A percentile compares a stretch with the other conserved stretches of the same genome.
These are phyloP conservation scores for Leptinotarsa peninsularis DNA, from an alignment of 2,888 invertebrate genomes.

Conservation along the genomic window DNA sequence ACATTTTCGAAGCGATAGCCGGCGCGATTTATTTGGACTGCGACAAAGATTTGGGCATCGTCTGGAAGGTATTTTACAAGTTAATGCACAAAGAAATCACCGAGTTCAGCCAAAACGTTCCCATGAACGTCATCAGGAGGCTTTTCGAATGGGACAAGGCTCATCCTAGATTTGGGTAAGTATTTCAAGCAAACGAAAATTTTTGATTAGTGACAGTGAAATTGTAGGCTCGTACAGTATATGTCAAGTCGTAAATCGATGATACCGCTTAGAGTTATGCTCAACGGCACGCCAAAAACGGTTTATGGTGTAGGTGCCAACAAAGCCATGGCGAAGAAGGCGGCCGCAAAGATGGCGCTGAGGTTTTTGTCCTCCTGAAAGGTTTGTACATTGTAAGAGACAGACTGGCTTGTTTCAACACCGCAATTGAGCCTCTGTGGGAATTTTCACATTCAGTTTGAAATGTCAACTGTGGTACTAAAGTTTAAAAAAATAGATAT, in stretches of 20 bases:
- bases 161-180: conserved; percentile 80
- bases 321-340: conserved; percentile 79
- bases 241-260: conserved; percentile 64
- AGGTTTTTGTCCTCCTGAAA: conserved; percentile 63
- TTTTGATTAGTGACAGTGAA: not conserved
- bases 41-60: conserved; percentile 75
- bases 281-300: conserved; percentile 70
- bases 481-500: too few relatives aligned
- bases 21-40: conserved; percentile 93
- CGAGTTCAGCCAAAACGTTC: conserved; percentile 83
- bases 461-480: too few relatives aligned
- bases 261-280: conserved; percentile 74
- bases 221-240: conserved; percentile 25
- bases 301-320: conserved; percentile 81
- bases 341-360: conserved; percentile 84
- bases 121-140: conserved; percentile 90
- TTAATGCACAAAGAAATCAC: conserved; percentile 92
- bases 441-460: too few relatives aligned
- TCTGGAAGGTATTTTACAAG: conserved; percentile 85
- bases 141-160: conserved; percentile 86
- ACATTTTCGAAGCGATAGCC: conserved; percentile 91
- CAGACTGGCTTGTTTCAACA: too few relatives aligned
- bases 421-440: too few relatives aligned
- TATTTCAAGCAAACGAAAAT: conserved; percentile 20
- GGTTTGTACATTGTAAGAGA: not conserved